Evolutionary conservation across 1,140 invertebrate species (phyloP), one percentile per base, ranked within the genome.

Genomic region (Drosophila pseudoananassae): DNA sequence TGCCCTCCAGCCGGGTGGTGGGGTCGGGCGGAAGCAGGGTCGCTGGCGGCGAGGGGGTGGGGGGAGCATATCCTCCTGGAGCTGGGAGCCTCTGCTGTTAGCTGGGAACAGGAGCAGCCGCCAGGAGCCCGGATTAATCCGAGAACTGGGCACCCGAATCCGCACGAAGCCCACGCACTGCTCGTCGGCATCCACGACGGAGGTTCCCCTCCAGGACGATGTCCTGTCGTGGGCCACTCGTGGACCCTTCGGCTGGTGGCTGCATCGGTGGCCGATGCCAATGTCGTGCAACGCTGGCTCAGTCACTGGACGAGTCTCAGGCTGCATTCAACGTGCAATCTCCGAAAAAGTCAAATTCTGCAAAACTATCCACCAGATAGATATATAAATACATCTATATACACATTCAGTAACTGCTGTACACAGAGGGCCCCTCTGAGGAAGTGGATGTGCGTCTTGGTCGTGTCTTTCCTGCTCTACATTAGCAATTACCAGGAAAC

Each of bases 221-320:
- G 45, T 55, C 65, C 43, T 55, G 10, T 56, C 64, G 63, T 40
- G 10, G 17, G 5, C n/a, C 2, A 0, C 52, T 59, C 56, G 56
- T 15, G 2, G 0, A 17, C 17, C 38, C 50, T 59, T 60, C 47
- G 60, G 76, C 49, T 15, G 40, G 2, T 52, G 69, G 50, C 15
- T 88, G 82, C 83, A 87, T 63, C 74, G n/a, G n/a, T n/a, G n/a
- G 47, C 40, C 76, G 53, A 78, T 78, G 78, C 78, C 81, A 82
- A 78, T 71, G 49, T 45, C 68, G 52, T 88, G 83, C 82, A 87
- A 52, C 64, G 14, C 66, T 54, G 78, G 58, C 47, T 71, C 82
- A 85, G 83, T 87, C 72, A 76, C 56, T 76, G 66, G 83, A 89
- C 83, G 84, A 88, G 57, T 61, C 71, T 85, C 83, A 71, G 65